Evolutionary conservation across 2,797 vertebrate genomes (phyloP).

Genomic region (Sylvia borin): DNA sequence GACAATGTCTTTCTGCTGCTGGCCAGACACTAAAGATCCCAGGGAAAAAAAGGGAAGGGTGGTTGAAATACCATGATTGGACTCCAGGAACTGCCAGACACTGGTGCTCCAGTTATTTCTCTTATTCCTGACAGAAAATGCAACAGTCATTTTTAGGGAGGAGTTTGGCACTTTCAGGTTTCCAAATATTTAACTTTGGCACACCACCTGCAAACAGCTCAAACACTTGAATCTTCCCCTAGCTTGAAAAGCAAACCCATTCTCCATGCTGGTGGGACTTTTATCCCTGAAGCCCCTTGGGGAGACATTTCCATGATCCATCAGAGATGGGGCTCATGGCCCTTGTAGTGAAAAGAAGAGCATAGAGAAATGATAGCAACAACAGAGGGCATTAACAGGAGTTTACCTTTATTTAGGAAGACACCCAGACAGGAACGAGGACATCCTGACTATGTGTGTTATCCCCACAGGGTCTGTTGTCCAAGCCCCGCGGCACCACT

Average conservation of each 20-base stretch:
- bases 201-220: neutral
- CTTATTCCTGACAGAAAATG: neutral
- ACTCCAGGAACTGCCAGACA: neutral
- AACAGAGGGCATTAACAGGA: neutral
- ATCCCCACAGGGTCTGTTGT: neutral
- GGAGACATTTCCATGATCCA: neutral
- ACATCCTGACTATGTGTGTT: fast-evolving
- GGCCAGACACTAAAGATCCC: neutral
- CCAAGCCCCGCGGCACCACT: neutral
- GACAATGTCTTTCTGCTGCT: neutral
- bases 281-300: neutral
- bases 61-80: neutral
- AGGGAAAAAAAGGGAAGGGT: neutral
- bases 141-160: neutral
- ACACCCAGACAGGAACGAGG: neutral
- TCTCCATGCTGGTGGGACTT: neutral
- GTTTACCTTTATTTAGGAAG: neutral
- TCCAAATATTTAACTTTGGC: neutral
- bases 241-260: neutral
- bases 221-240: neutral
- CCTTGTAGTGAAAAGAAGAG: neutral
- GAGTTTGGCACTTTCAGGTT: neutral
- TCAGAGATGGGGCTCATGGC: neutral
- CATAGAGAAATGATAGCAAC: fast-evolving
- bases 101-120: neutral